These are phyloP conservation scores for Cotesia glomerata DNA, from an alignment of 1,140 invertebrate species.

Conservation along the genomic window DNA sequence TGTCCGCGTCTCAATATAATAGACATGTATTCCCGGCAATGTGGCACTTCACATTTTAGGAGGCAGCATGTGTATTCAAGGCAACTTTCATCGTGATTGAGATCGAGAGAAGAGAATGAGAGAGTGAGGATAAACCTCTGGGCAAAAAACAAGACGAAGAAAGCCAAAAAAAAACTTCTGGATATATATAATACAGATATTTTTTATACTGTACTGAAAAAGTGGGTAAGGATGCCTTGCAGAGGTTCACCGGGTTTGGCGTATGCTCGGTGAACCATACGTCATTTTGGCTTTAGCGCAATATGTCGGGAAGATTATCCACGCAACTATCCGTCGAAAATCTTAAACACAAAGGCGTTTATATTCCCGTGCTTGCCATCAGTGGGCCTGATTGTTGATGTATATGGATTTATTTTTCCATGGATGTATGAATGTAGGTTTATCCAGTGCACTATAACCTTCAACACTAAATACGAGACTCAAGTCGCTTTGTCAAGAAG, in stretches of 20 bases:
- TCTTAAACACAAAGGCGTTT: slow-evolving; percentile 21
- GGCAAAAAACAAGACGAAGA: background rate
- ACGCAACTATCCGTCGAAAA: slow-evolving; percentile 51
- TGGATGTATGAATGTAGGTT: background rate
- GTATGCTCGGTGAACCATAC: slow-evolving; percentile 47
- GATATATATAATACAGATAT: slow-evolving; percentile 3
- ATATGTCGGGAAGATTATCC: slow-evolving; percentile 58
- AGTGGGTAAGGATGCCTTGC: too few species aligned
- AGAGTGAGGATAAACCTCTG: background rate
- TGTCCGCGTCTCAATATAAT: slow-evolving; percentile 28
- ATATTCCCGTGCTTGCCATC: background rate
- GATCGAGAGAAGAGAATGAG: background rate
- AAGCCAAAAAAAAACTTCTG: background rate
- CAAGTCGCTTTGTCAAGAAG: slow-evolving; percentile 62
- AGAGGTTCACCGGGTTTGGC: slow-evolving; percentile 27
- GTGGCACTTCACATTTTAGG: slow-evolving; percentile 15
- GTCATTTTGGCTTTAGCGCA: slow-evolving; percentile 55
- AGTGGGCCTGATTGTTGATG: background rate
- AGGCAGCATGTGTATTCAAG: slow-evolving; percentile 7
- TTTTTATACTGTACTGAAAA: background rate
- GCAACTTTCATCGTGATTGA: slow-evolving; percentile 13
- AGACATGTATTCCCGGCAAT: slow-evolving; percentile 28
- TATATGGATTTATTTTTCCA: background rate
- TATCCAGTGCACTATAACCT: slow-evolving; percentile 4
- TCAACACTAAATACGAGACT: slow-evolving; percentile 18